phyloP scores from a whole-genome alignment of 2,113 vertebrate species.

The Xyliphius kryptos region DNA sequence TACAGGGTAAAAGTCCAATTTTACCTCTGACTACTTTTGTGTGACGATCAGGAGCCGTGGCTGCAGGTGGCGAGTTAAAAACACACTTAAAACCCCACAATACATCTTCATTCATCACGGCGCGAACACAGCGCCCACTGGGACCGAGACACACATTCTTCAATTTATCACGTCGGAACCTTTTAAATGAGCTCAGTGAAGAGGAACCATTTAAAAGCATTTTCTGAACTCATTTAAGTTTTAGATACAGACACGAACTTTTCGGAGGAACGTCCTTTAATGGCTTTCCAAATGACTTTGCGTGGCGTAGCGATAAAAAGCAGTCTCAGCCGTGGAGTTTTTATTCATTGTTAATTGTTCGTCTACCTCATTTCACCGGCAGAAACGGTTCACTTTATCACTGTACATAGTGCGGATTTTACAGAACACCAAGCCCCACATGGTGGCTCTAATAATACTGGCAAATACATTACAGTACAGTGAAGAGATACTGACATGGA shows the following conservation, averaged over 20 bases:
- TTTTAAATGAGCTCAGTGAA: slow-evolving; percentile 2
- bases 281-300: no score
- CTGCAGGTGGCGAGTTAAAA: not conserved
- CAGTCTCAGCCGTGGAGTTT: not conserved
- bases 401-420: not conserved
- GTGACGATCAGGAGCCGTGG: not conserved
- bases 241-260: not conserved
- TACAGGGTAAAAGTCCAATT: not conserved
- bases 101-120: slow-evolving; percentile 5
- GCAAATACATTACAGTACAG: slow-evolving; percentile 7
- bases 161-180: slow-evolving; percentile 1
- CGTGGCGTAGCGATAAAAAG: no score
- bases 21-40: not conserved
- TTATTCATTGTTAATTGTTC: not conserved
- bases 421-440: not conserved
- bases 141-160: not conserved
- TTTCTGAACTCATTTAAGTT: not conserved
- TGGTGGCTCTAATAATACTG: slow-evolving; percentile 22
- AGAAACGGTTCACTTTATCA: not conserved
- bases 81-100: not conserved
- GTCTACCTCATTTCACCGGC: no score
- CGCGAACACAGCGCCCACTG: not conserved
- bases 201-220: not conserved
- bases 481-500: not conserved
- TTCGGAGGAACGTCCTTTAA: no score